A percentile compares a stretch with the other conserved stretches of the same genome.
Conservation (phyloP, 2,888 invertebrate species). For the Crossocerus cetratus region DNA sequence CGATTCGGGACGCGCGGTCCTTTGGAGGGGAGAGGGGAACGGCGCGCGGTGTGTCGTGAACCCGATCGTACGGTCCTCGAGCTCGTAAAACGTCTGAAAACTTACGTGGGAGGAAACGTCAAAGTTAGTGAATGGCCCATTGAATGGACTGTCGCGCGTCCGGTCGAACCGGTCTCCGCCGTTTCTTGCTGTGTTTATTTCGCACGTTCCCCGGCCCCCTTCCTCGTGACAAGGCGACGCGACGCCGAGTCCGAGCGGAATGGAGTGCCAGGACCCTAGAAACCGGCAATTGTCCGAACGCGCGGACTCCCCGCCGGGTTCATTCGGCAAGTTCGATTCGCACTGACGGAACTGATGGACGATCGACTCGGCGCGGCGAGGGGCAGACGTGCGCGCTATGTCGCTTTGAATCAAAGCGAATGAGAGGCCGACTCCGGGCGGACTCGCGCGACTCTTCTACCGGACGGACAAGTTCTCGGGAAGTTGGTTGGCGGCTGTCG, state of each 20-base stretch:
- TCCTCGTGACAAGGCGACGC: conserved; percentile 11
- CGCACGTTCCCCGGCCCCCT: conserved; percentile 45
- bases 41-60: too few relatives aligned
- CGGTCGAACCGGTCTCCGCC: conserved; percentile 60
- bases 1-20: too few relatives aligned
- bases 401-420: conserved; percentile 37
- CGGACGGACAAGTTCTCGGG: not conserved
- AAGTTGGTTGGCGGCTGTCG: conserved; percentile 10
- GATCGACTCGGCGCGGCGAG: conserved; percentile 23
- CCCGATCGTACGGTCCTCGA: conserved; percentile 30
- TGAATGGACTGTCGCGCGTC: conserved; percentile 62
- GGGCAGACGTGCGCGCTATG: conserved; percentile 11
- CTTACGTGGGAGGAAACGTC: conserved; percentile 66
- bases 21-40: too few relatives aligned
- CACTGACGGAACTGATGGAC: conserved; percentile 38
- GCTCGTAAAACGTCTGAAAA: conserved; percentile 69
- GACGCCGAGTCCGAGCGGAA: not conserved
- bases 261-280: not conserved
- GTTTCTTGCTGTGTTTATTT: conserved; percentile 60
- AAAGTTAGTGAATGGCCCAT: conserved; percentile 67
- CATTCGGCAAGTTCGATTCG: conserved; percentile 45
- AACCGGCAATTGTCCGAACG: conserved; percentile 1
- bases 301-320: conserved; percentile 36
- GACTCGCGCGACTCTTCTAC: not conserved
- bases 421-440: not conserved